Percentiles rank a stretch among this genome's conserved stretches.
phyloP scores from a whole-genome alignment of 30 jellyfish, hydroid and myxozoan genomes.

The Chironex yamaguchii region DNA sequence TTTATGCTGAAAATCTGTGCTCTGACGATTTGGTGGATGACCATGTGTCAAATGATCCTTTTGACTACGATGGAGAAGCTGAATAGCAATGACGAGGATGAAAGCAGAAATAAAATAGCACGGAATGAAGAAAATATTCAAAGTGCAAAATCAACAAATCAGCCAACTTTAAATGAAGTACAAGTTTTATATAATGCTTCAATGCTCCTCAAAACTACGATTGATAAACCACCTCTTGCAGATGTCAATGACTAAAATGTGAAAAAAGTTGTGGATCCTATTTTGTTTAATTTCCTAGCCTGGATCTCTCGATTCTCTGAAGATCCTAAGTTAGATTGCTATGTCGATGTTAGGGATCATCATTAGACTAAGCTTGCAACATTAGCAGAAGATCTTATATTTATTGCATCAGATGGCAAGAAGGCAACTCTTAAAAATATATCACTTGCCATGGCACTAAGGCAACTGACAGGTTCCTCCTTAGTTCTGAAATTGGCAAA shows the following conservation, averaged over 20 bases:
- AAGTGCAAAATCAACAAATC: background rate
- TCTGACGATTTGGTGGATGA: constrained; percentile 31
- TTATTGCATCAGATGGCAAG: constrained; percentile 32
- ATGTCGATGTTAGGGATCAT: background rate
- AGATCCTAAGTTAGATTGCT: too few relatives aligned
- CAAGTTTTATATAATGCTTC: too few relatives aligned
- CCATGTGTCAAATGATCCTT: background rate
- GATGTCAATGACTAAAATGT: too few relatives aligned
- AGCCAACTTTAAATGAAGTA: too few relatives aligned
- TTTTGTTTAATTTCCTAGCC: too few relatives aligned
- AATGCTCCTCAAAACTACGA: too few relatives aligned
- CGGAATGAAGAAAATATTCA: constrained; percentile 8
- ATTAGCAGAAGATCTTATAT: constrained; percentile 50
- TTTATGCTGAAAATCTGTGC: constrained; percentile 3
- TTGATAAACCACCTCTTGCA: too few relatives aligned
- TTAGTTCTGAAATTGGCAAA: constrained; percentile 14
- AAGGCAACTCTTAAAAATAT: constrained; percentile 44
- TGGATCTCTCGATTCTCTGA: too few relatives aligned
- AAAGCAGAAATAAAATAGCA: background rate
- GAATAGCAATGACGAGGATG: background rate
- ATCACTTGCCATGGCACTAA: constrained; percentile 57
- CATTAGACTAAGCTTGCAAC: background rate
- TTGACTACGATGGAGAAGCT: background rate
- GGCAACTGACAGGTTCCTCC: constrained; percentile 55
- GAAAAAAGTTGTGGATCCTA: too few relatives aligned